phyloP scores from a whole-genome alignment of 2,797 vertebrate genomes.

The Ataeniobius toweri region DNA sequence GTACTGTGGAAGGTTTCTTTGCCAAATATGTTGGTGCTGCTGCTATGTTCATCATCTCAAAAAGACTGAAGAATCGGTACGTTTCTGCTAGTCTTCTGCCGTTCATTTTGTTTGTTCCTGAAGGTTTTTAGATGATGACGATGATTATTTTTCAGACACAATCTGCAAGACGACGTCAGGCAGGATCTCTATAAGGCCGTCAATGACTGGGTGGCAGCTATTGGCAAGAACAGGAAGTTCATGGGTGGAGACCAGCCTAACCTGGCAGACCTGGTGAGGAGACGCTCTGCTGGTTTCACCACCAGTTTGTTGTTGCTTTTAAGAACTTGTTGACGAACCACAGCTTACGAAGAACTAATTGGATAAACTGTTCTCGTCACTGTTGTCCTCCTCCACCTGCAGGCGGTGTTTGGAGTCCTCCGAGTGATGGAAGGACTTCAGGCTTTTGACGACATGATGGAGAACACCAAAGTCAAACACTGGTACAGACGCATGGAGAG shows the following conservation, averaged over 20 bases:
- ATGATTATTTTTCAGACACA: conserved; percentile 78
- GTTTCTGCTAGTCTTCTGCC: conserved; percentile 17
- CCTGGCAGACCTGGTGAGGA: conserved; percentile 93
- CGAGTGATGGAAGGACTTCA: conserved; percentile 94
- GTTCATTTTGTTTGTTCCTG: too few species aligned
- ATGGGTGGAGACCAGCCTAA: conserved; percentile 93
- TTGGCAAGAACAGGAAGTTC: conserved; percentile 90
- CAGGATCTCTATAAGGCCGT: conserved; percentile 93
- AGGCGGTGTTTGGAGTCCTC: conserved; percentile 95
- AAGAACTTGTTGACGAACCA: neutral
- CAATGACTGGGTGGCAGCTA: conserved; percentile 89
- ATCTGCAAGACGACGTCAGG: conserved; percentile 89
- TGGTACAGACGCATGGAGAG: conserved; percentile 91
- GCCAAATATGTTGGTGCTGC: conserved; percentile 95
- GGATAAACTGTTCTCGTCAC: neutral
- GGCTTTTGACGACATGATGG: conserved; percentile 94
- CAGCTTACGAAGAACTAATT: neutral
- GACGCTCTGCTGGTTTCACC: neutral
- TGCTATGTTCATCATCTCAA: conserved; percentile 94
- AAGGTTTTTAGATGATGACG: accelerated
- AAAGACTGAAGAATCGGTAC: conserved; percentile 90
- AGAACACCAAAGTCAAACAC: conserved; percentile 86
- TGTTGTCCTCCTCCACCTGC: neutral
- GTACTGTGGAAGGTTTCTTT: conserved; percentile 86
- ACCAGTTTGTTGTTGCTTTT: neutral